These are phyloP conservation scores for Ooceraea biroi DNA, from an alignment of 1,140 invertebrate genomes.

Conservation along the genomic window DNA sequence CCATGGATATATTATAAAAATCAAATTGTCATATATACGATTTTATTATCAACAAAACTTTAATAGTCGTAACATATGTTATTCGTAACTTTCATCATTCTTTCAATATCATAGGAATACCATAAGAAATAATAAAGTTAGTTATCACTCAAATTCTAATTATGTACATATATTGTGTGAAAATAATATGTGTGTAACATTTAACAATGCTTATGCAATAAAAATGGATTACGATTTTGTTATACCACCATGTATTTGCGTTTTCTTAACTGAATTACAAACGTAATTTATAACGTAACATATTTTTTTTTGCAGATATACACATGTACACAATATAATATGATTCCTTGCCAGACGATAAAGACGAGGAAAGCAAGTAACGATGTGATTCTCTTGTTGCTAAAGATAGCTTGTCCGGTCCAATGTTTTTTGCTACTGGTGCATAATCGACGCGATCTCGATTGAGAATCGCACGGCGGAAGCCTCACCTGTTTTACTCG, in stretches of 20 bases:
- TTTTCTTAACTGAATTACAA: conserved; percentile 45
- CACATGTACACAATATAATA: conserved; percentile 22
- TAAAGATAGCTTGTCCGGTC: conserved; percentile 39
- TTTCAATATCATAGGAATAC: too few relatives aligned
- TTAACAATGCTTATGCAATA: too few relatives aligned
- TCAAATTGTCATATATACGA: too few relatives aligned
- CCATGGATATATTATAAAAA: too few relatives aligned
- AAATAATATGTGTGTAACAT: too few relatives aligned
- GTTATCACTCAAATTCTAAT: too few relatives aligned
- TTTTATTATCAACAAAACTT: too few relatives aligned
- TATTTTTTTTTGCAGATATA: neutral
- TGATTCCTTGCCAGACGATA: neutral
- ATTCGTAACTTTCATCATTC: too few relatives aligned
- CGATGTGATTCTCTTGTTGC: neutral
- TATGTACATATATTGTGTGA: too few relatives aligned
- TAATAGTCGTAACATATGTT: too few relatives aligned
- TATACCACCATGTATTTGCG: conserved; percentile 20
- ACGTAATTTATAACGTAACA: too few relatives aligned
- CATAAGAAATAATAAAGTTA: too few relatives aligned
- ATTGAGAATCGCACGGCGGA: conserved; percentile 69
- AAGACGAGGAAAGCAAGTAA: neutral
- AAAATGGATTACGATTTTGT: neutral
- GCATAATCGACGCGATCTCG: conserved; percentile 63
- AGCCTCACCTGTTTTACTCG: conserved; percentile 73
- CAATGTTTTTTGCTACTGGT: conserved; percentile 50